A percentile compares a stretch with the other conserved stretches of the same genome.
Conservation (phyloP, 2,888 invertebrate genomes). For the Lasioglossum morio region DNA sequence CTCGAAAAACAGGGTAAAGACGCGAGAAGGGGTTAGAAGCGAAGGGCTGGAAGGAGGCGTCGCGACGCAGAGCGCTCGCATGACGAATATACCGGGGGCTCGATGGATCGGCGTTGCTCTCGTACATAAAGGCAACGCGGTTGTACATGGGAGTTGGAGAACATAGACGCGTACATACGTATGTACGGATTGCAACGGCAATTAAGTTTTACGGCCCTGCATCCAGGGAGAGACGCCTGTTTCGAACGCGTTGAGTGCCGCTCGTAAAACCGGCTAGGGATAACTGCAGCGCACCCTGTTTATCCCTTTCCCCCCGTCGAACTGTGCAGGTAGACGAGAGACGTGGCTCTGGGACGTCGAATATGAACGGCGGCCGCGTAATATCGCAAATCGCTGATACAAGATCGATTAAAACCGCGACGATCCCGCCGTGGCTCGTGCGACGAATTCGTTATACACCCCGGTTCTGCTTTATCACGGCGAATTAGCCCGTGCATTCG, state of each 20-base stretch:
- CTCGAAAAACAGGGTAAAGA: neutral
- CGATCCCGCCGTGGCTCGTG: constrained; percentile 28
- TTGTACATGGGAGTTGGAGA: constrained; percentile 29
- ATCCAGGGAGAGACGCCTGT: constrained; percentile 76
- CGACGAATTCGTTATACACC: constrained; percentile 29
- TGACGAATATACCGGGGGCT: constrained; percentile 35
- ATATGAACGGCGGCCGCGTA: constrained; percentile 25
- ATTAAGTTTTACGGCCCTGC: constrained; percentile 83
- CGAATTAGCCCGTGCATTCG: constrained; percentile 3
- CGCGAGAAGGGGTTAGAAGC: neutral
- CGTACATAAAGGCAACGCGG: constrained; percentile 34
- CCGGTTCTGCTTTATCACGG: neutral
- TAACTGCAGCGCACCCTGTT: constrained; percentile 66
- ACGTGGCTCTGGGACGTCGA: constrained; percentile 34
- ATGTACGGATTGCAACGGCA: constrained; percentile 80
- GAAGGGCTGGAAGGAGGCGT: neutral
- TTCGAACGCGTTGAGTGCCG: constrained; percentile 79
- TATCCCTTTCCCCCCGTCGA: constrained; percentile 59
- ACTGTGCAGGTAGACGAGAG: constrained; percentile 45
- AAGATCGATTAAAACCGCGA: constrained; percentile 50
- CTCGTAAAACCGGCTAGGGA: constrained; percentile 74
- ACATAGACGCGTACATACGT: constrained; percentile 35
- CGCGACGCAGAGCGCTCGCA: constrained; percentile 9
- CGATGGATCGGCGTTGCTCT: constrained; percentile 45
- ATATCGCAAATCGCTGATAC: constrained; percentile 45